Conservation (phyloP, 2,797 vertebrate species). For the Gymnopithys bicolor region DNA sequence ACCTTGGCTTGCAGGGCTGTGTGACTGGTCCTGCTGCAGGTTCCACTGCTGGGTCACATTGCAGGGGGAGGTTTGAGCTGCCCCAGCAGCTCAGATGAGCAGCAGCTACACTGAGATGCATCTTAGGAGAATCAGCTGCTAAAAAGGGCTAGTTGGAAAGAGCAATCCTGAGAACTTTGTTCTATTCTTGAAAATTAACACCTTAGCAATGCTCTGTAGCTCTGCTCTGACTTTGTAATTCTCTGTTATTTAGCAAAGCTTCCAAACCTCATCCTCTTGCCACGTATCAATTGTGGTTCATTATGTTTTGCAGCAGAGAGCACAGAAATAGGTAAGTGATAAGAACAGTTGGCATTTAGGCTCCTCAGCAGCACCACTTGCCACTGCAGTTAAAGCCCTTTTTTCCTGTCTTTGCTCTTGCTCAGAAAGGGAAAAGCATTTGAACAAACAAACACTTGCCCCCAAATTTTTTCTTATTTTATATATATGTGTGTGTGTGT, state of each 20-base stretch:
- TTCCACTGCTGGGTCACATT: neutral
- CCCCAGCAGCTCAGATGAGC: neutral
- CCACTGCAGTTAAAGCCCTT: neutral
- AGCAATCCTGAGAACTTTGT: neutral
- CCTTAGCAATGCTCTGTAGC: neutral
- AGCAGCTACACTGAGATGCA: neutral
- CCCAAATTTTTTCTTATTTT: neutral
- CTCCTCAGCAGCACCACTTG: neutral
- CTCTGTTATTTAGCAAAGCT: conserved; percentile 6
- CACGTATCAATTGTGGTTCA: neutral
- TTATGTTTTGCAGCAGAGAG: neutral
- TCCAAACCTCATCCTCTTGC: neutral
- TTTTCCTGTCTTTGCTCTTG: neutral
- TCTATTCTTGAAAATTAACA: neutral
- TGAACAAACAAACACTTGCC: neutral
- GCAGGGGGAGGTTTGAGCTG: neutral
- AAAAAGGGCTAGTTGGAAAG: neutral
- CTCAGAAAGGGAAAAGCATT: neutral
- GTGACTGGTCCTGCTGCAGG: neutral
- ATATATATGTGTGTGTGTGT: accelerated
- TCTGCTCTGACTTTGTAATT: conserved; percentile 11
- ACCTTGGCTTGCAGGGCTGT: neutral
- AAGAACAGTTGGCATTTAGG: neutral
- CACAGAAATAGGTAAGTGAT: neutral
- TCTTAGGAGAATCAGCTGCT: neutral